These are phyloP conservation scores for Carduelis carduelis DNA, from an alignment of 2,797 vertebrate genomes.

Conservation along the genomic window DNA sequence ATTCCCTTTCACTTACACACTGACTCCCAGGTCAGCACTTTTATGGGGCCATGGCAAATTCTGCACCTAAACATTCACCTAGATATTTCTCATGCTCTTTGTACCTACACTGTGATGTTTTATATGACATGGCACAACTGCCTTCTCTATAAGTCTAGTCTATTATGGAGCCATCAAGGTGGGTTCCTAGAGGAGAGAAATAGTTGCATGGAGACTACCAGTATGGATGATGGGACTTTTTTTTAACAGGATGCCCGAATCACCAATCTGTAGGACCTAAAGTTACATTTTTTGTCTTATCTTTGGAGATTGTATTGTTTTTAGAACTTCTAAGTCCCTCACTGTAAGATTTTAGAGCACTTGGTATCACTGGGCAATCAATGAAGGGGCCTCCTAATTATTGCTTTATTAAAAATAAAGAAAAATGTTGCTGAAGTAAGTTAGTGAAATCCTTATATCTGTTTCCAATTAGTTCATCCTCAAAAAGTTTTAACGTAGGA, in stretches of 20 bases:
- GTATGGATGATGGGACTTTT: not conserved
- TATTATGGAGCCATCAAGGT: not conserved
- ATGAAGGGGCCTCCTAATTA: accelerated
- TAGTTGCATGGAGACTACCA: not conserved
- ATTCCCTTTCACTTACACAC: not conserved
- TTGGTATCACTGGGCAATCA: not conserved
- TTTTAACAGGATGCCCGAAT: not conserved
- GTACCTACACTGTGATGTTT: not conserved
- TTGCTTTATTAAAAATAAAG: not conserved
- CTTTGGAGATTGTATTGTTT: not conserved
- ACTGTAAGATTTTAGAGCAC: not conserved
- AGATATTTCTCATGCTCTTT: not conserved
- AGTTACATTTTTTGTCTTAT: not conserved
- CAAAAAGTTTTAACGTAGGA: not conserved
- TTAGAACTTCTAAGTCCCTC: not conserved
- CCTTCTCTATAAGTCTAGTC: not conserved
- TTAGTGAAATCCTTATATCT: not conserved
- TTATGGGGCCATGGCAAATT: not conserved
- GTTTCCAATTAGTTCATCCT: not conserved
- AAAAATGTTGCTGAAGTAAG: not conserved
- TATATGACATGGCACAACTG: not conserved
- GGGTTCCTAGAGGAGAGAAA: not conserved
- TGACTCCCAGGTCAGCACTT: not conserved
- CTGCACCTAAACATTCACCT: not conserved
- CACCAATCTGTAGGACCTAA: not conserved